Base-by-base conservation (phyloP, 1,140 invertebrate genomes). In the Helicoverpa armigera region DNA sequence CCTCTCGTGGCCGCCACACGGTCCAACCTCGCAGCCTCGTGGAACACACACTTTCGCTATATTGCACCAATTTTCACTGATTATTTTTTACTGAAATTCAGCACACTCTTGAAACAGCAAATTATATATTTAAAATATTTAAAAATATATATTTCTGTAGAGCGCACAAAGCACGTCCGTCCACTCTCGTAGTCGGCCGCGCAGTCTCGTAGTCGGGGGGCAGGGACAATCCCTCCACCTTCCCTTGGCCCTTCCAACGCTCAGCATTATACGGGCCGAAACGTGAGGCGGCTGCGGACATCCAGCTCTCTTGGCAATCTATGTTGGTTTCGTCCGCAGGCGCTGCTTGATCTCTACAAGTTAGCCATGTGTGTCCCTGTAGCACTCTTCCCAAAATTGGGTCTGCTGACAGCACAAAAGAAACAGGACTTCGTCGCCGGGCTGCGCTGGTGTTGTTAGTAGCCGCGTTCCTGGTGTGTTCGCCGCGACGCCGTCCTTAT, bases 201-300 rank as follows among this genome's bases (percentile, higher is more conserved):
- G 53, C 14, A 54, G 53, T n/a, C n/a, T n/a, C n/a, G n/a, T 54
- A 23, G 23, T 23, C 0, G n/a, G n/a, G n/a, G n/a, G 23, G 2
- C 2, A 23, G 23, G 35, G 7, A 35, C 35, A 35, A 1, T 35
- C 35, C 35, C 35, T 35, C 35, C 35, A 35, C 35, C 35, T 35
- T 35, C 35, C 35, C 35, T 7, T 53, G 51, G 12, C 12, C 51
- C 51, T 9, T 11, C 51, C 51, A 53, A n/a, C 51, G 11, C 51
- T 13, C 11, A 51, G 53, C 53, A 13, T 54, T 54, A n/a, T 54
- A 54, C 53, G 53, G 58, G 58, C 58, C 58, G 18, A 61, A 61
- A 10, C n/a, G n/a, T 54, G 53, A 54, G 53, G 53, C 53, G 53
- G 53, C 13, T 54, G 53, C n/a, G 53, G 53, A 54, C 53, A 10